Percentiles rank a stretch among this genome's conserved stretches.
phyloP scores from a whole-genome alignment of 2,888 invertebrate species.

The Periphyllus acericola region DNA sequence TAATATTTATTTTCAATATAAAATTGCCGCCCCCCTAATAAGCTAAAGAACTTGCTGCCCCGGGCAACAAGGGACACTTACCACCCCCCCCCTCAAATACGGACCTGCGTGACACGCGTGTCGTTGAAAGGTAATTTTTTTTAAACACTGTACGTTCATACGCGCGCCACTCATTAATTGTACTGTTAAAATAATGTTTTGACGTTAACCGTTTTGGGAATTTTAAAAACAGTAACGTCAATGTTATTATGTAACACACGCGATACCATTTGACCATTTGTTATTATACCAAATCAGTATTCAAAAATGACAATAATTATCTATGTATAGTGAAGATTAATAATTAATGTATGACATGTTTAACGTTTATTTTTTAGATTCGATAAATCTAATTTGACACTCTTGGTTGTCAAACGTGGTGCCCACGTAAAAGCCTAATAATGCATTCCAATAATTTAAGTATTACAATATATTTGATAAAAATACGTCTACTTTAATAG shows the following conservation, averaged over 20 bases:
- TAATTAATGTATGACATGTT: not conserved
- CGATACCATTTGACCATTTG: not conserved
- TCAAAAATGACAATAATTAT: conserved; percentile 48
- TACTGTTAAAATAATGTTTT: not conserved
- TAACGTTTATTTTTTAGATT: not conserved
- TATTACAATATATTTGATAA: too few relatives aligned
- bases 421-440: too few relatives aligned
- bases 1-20: too few relatives aligned
- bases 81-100: too few relatives aligned
- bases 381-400: not conserved
- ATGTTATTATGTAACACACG: not conserved
- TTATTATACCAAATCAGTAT: conserved; percentile 48
- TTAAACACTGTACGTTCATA: too few relatives aligned
- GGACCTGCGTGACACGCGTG: too few relatives aligned
- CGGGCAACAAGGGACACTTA: too few relatives aligned
- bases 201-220: not conserved
- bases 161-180: too few relatives aligned
- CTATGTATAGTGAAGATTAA: not conserved
- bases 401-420: not conserved
- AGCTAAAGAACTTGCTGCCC: too few relatives aligned
- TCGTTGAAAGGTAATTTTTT: not conserved
- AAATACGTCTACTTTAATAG: too few relatives aligned
- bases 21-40: too few relatives aligned
- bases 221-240: not conserved
- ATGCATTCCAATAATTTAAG: too few relatives aligned